phyloP scores from a whole-genome alignment of 2,113 vertebrate species.

The Mesitornis unicolor region DNA sequence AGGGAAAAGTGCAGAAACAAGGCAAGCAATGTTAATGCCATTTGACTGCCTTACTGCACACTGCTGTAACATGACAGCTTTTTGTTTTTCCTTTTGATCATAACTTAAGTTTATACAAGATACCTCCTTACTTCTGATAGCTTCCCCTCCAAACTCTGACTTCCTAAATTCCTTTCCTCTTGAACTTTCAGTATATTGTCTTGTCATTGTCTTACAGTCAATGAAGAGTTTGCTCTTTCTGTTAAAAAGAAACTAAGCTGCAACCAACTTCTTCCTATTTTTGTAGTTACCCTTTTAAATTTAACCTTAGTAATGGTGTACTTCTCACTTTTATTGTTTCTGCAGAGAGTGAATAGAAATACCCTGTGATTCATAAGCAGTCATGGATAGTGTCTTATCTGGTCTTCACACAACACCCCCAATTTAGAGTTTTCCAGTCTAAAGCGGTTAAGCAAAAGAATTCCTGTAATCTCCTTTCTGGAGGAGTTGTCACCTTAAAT shows the following conservation, averaged over 20 bases:
- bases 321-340: neutral
- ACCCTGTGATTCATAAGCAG: neutral
- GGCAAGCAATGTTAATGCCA: neutral
- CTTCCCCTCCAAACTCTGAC: neutral
- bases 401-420: neutral
- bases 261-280: neutral
- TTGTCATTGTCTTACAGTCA: neutral
- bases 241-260: neutral
- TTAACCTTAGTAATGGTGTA: neutral
- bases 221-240: neutral
- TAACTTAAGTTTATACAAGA: neutral
- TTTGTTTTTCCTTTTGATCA: neutral
- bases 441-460: neutral
- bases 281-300: neutral
- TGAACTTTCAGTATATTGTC: neutral
- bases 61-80: neutral
- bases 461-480: neutral
- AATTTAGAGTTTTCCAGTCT: neutral
- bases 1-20: neutral
- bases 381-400: neutral
- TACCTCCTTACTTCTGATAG: neutral
- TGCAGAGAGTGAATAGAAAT: neutral
- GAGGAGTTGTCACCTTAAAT: neutral
- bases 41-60: neutral
- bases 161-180: neutral